Evolutionary conservation across 2,888 invertebrate genomes (phyloP).

Genomic region (Drosophila merina): DNA sequence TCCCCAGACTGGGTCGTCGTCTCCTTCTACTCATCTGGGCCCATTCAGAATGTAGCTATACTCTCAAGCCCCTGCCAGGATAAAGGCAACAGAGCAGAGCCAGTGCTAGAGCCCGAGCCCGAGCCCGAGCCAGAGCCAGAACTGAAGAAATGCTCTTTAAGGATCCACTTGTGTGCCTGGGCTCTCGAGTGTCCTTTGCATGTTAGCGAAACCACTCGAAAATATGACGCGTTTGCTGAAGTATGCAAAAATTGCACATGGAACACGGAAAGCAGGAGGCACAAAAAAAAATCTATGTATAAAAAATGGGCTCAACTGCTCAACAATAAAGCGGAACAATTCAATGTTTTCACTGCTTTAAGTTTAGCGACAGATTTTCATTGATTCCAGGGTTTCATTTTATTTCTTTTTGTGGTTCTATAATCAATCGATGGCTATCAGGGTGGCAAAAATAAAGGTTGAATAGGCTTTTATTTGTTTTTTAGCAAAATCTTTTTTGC

Average conservation of each 20-base stretch:
- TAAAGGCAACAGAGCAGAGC: constrained; percentile 40
- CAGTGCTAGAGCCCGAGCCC: constrained; percentile 50
- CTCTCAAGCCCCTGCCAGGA: constrained; percentile 67
- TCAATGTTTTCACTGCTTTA: constrained; percentile 42
- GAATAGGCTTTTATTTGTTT: not conserved
- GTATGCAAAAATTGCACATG: constrained; percentile 82
- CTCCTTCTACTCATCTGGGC: constrained; percentile 41
- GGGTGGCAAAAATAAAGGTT: not conserved
- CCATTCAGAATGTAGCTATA: constrained; percentile 74
- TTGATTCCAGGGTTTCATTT: constrained; percentile 3
- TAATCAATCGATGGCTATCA: constrained; percentile 6
- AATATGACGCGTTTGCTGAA: constrained; percentile 83
- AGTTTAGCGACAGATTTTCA: constrained; percentile 14
- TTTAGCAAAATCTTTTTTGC: too few relatives aligned
- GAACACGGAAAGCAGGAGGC: constrained; percentile 66
- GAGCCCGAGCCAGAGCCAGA: constrained; percentile 31
- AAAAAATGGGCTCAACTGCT: constrained; percentile 25
- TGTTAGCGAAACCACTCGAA: constrained; percentile 83
- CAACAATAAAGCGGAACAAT: constrained; percentile 38
- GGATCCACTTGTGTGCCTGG: constrained; percentile 81
- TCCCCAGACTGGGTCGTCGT: constrained; percentile 13
- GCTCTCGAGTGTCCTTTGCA: constrained; percentile 81
- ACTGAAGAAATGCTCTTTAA: constrained; percentile 81
- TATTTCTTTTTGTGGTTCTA: not conserved
- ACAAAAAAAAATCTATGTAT: constrained; percentile 24